Percentiles rank a stretch among this genome's conserved stretches.
Evolutionary conservation across 2,113 vertebrate species (phyloP).

Genomic region (Pogonocichla stellata): DNA sequence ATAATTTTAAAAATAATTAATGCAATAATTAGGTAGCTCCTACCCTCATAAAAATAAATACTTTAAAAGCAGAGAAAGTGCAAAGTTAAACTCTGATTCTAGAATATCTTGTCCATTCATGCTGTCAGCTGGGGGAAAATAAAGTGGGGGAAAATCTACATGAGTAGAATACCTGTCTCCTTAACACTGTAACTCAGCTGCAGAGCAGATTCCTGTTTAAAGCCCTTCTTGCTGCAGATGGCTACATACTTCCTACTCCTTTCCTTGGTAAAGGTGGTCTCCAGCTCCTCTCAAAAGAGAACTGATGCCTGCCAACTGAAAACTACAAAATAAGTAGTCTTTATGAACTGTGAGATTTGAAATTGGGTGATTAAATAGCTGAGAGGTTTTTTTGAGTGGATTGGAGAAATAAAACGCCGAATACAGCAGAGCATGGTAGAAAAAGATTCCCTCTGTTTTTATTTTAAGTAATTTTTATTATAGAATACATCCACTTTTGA

Average conservation of each 20-base stretch:
- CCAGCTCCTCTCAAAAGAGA: background rate
- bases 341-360: background rate
- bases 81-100: background rate
- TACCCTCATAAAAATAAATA: background rate
- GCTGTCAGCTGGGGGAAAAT: background rate
- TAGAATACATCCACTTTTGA: background rate
- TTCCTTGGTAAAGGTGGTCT: background rate
- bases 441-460: fast-evolving
- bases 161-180: background rate
- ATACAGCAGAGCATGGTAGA: background rate
- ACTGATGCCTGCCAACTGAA: background rate
- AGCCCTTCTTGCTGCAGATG: background rate
- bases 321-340: background rate
- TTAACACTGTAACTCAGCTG: background rate
- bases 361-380: background rate
- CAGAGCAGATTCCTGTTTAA: background rate
- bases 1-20: background rate
- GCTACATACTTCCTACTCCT: background rate
- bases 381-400: background rate
- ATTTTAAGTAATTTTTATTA: background rate
- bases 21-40: background rate
- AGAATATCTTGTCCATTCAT: background rate
- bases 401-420: background rate
- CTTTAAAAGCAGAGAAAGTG: background rate
- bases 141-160: fast-evolving